Conservation (phyloP, 2,113 vertebrate genomes). For the Mola mola region DNA sequence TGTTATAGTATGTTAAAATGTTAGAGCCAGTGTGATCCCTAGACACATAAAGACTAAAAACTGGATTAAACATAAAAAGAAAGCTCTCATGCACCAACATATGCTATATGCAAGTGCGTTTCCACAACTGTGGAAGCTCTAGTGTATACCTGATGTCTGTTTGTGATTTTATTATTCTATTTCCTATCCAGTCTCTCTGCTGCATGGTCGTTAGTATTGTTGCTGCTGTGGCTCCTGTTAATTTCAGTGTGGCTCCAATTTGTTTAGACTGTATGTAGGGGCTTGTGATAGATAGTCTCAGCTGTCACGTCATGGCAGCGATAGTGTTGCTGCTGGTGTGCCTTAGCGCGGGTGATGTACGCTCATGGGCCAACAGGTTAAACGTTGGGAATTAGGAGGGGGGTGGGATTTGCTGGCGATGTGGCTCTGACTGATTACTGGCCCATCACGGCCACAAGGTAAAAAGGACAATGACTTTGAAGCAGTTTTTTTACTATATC, state of each 20-base stretch:
- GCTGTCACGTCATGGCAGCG: slow-evolving; percentile 66
- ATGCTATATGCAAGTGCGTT: slow-evolving; percentile 7
- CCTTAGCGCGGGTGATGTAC: slow-evolving; percentile 73
- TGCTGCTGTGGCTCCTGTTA: slow-evolving; percentile 56
- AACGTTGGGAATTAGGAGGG: slow-evolving; percentile 61
- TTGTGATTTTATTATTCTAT: slow-evolving; percentile 54
- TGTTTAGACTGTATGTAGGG: slow-evolving; percentile 68
- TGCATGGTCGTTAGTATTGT: slow-evolving; percentile 68
- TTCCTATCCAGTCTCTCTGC: slow-evolving; percentile 26
- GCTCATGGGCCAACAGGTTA: slow-evolving; percentile 73
- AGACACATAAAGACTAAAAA: too few relatives aligned
- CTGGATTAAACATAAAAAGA: too few relatives aligned
- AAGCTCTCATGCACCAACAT: background rate
- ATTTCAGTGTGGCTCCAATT: slow-evolving; percentile 69
- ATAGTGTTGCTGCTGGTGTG: slow-evolving; percentile 71
- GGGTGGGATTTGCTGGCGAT: slow-evolving; percentile 55
- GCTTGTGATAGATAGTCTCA: slow-evolving; percentile 74
- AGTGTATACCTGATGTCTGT: slow-evolving; percentile 20
- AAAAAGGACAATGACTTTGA: slow-evolving; percentile 43
- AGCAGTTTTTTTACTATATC: slow-evolving; percentile 42
- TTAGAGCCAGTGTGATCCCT: too few relatives aligned
- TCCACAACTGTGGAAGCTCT: slow-evolving; percentile 29
- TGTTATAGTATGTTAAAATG: too few relatives aligned
- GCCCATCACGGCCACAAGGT: slow-evolving; percentile 64
- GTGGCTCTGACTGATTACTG: slow-evolving; percentile 68